These are phyloP conservation scores for Dynastes hyllus DNA, from an alignment of 2,888 invertebrate genomes.

Conservation along the genomic window DNA sequence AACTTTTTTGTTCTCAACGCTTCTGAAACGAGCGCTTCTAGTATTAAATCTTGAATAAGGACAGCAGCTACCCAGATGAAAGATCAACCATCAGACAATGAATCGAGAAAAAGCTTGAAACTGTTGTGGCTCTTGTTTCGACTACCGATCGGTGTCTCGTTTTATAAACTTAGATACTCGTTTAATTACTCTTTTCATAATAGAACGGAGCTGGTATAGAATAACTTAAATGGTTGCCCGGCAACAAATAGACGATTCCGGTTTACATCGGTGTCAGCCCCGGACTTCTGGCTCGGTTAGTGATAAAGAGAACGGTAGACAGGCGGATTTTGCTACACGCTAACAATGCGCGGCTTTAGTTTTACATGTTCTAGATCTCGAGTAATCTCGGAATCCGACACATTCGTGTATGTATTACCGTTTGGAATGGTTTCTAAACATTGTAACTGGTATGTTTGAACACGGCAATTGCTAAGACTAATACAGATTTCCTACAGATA, in stretches of 20 bases:
- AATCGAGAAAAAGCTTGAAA: neutral
- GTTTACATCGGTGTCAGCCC: conserved; percentile 5
- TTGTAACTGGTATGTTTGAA: conserved; percentile 3
- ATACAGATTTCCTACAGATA: neutral
- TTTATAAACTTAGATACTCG: neutral
- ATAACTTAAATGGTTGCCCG: neutral
- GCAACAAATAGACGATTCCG: conserved; percentile 15
- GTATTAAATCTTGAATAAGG: neutral
- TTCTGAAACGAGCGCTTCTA: conserved; percentile 4
- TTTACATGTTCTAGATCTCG: neutral
- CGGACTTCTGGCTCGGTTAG: conserved; percentile 7
- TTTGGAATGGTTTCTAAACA: conserved; percentile 6
- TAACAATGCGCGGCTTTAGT: neutral
- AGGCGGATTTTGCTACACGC: conserved; percentile 8
- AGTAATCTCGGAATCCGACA: conserved; percentile 4
- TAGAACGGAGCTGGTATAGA: neutral
- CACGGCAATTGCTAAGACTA: neutral
- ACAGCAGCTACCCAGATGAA: neutral
- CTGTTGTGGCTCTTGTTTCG: neutral
- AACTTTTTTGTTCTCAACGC: neutral
- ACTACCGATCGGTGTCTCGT: neutral
- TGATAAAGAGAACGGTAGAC: conserved; percentile 10
- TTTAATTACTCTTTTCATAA: neutral
- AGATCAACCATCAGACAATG: neutral
- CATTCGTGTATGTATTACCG: neutral